Evolutionary conservation across 1,140 invertebrate species (phyloP).

Genomic region (Magallana angulata): DNA sequence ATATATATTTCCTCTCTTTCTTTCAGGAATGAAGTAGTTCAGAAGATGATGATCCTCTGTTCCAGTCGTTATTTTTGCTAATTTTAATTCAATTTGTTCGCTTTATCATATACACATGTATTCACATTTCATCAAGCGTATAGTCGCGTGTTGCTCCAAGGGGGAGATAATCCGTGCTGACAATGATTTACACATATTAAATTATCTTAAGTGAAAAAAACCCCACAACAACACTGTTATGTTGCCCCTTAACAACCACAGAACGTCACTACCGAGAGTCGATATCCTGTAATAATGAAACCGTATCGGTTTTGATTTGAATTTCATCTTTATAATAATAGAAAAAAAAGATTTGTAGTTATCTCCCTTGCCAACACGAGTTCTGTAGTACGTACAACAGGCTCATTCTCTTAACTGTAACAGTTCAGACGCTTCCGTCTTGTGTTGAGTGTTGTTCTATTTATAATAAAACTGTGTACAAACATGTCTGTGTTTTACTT

Average conservation of each 20-base stretch:
- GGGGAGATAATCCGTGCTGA: background rate
- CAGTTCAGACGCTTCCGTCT: background rate
- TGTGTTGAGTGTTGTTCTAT: background rate
- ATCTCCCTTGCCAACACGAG: background rate
- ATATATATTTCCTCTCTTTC: background rate
- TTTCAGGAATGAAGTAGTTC: constrained; percentile 5
- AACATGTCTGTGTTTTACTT: background rate
- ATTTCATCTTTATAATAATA: background rate
- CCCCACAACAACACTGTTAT: background rate
- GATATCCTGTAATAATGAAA: background rate
- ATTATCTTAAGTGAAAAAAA: background rate
- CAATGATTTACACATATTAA: too few relatives aligned
- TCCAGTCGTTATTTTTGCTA: too few relatives aligned
- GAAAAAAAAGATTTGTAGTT: background rate
- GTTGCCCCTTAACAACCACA: background rate
- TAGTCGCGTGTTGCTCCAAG: background rate
- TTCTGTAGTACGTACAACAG: background rate
- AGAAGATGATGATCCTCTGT: background rate
- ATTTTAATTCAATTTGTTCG: background rate
- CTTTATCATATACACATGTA: background rate
- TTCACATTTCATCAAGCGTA: background rate
- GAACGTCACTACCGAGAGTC: background rate
- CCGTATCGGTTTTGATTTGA: background rate
- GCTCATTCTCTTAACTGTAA: background rate
- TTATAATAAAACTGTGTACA: constrained; percentile 25